Evolutionary conservation across 2,888 invertebrate genomes (phyloP).

Genomic region (Drosophila ezoana): DNA sequence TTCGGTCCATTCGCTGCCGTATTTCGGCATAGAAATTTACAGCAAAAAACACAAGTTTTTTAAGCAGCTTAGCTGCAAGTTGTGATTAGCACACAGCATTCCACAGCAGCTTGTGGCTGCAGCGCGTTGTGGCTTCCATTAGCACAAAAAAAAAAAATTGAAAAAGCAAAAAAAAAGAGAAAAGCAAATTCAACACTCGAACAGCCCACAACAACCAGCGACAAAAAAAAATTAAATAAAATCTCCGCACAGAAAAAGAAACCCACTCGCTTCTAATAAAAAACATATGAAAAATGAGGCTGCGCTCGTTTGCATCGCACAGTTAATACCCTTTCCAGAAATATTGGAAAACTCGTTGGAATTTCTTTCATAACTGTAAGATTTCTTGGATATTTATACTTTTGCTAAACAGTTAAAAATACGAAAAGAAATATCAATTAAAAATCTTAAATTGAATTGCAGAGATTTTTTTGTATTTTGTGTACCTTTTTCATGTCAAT

Average conservation of each 20-base stretch:
- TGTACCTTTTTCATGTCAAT: too few relatives aligned
- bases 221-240: conserved; percentile 31
- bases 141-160: conserved; percentile 33
- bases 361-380: too few relatives aligned
- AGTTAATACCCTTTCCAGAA: conserved; percentile 28
- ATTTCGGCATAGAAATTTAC: conserved; percentile 59
- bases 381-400: too few relatives aligned
- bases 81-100: conserved; percentile 77
- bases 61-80: conserved; percentile 78
- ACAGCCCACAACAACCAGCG: conserved; percentile 35
- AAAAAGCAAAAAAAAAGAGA: conserved; percentile 10
- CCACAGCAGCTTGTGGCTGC: conserved; percentile 55
- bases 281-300: conserved; percentile 50
- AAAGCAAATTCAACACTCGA: conserved; percentile 46
- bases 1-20: conserved; percentile 45
- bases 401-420: too few relatives aligned
- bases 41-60: conserved; percentile 68
- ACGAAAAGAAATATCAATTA: too few relatives aligned
- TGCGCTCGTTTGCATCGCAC: conserved; percentile 1
- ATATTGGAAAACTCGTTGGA: not conserved
- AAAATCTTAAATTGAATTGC: too few relatives aligned
- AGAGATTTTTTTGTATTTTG: too few relatives aligned
- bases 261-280: conserved; percentile 43
- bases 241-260: conserved; percentile 26
- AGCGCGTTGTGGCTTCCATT: conserved; percentile 58